These are phyloP conservation scores for Alethe diademata DNA, from an alignment of 2,113 vertebrate species.

Conservation along the genomic window DNA sequence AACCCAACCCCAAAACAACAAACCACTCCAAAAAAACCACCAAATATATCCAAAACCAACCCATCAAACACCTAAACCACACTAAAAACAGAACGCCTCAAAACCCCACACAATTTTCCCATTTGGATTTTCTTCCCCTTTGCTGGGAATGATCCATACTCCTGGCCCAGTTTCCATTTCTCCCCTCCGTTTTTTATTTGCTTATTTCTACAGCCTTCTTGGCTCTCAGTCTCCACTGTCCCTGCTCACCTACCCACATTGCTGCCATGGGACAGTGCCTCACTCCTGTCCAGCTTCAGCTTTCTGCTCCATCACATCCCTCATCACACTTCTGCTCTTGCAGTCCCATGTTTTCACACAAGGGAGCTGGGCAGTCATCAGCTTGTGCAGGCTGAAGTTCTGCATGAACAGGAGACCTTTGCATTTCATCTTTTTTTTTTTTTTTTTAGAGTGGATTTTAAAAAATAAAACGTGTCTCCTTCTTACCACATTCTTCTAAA, in stretches of 20 bases:
- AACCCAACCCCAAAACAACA: not conserved
- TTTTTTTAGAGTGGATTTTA: too few species aligned
- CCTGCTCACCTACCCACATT: not conserved
- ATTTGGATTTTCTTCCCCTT: not conserved
- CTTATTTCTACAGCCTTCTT: not conserved
- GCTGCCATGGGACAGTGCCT: not conserved
- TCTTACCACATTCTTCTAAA: fast-evolving
- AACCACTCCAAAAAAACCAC: not conserved
- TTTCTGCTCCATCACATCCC: not conserved
- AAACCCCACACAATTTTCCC: not conserved
- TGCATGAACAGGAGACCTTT: not conserved
- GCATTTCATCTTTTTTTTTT: not conserved
- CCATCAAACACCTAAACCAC: not conserved
- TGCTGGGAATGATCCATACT: not conserved
- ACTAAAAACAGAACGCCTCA: not conserved
- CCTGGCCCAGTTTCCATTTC: not conserved
- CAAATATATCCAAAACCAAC: not conserved
- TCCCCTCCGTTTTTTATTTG: not conserved
- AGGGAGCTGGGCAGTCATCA: not conserved
- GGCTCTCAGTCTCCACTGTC: not conserved
- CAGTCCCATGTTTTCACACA: not conserved
- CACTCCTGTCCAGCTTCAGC: not conserved
- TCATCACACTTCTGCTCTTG: not conserved
- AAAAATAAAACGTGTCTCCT: not conserved
- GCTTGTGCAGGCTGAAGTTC: not conserved